Percentiles rank a stretch among this genome's conserved stretches.
These are phyloP conservation scores for Acromyrmex echinatior DNA, from an alignment of 1,140 invertebrate genomes.

Conservation along the genomic window DNA sequence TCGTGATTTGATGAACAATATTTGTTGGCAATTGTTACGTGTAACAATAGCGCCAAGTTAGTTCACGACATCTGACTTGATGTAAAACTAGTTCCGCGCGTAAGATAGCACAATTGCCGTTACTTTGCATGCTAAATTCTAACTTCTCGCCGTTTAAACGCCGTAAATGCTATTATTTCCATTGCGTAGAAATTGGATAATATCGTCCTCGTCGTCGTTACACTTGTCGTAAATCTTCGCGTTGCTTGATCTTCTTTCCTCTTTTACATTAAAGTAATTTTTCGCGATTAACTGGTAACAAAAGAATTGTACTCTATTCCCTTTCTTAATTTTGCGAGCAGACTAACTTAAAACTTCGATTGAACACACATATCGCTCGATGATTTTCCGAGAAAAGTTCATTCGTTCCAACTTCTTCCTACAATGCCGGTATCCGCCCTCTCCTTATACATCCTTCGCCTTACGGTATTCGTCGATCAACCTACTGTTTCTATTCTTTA, in stretches of 20 bases:
- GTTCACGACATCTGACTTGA: slow-evolving; percentile 51
- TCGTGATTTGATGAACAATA: slow-evolving; percentile 36
- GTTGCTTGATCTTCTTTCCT: not conserved
- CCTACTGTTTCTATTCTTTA: slow-evolving; percentile 63
- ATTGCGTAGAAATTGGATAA: slow-evolving; percentile 26
- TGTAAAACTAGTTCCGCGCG: slow-evolving; percentile 19
- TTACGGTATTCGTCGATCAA: slow-evolving; percentile 36
- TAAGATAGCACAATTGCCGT: slow-evolving; percentile 44
- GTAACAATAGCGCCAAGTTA: slow-evolving; percentile 46
- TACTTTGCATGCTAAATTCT: slow-evolving; percentile 37
- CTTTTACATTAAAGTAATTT: not conserved
- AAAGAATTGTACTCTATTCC: not conserved
- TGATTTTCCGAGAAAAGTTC: slow-evolving; percentile 14
- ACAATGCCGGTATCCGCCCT: not conserved
- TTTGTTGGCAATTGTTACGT: slow-evolving; percentile 37
- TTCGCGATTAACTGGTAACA: not conserved
- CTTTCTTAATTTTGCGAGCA: not conserved
- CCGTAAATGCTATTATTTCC: slow-evolving; percentile 34
- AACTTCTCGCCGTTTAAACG: slow-evolving; percentile 30
- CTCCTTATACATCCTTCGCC: slow-evolving; percentile 12
- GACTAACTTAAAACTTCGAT: not conserved
- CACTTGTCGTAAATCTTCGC: not conserved
- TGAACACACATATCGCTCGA: not conserved
- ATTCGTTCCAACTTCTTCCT: slow-evolving; percentile 4
- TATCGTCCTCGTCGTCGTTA: not conserved